A percentile compares a stretch with the other conserved stretches of the same genome.
These are phyloP conservation scores for Pardosa pseudoannulata DNA, from an alignment of 2,888 invertebrate genomes.

Conservation along the genomic window DNA sequence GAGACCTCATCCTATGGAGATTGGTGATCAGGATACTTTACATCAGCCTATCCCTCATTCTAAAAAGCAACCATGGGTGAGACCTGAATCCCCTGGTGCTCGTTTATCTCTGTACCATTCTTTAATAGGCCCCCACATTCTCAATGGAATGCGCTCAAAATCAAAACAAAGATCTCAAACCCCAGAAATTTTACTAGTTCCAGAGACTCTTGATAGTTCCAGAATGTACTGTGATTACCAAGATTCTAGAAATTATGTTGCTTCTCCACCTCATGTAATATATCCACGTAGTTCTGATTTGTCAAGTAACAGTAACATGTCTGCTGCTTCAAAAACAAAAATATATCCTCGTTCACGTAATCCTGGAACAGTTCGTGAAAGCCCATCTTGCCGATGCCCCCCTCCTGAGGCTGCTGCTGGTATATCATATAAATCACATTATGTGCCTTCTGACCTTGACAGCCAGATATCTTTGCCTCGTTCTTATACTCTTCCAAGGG, in stretches of 20 bases:
- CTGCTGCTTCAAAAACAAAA: constrained; percentile 59
- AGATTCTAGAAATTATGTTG: constrained; percentile 66
- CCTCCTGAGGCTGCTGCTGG: constrained; percentile 58
- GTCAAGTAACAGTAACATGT: constrained; percentile 71
- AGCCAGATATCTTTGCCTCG: constrained; percentile 87
- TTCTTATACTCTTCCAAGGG: constrained; percentile 89
- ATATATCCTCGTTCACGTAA: constrained; percentile 69
- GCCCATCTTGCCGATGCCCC: constrained; percentile 44
- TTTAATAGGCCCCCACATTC: constrained; percentile 61
- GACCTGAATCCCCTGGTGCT: constrained; percentile 70
- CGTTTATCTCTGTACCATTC: constrained; percentile 58
- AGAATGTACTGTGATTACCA: constrained; percentile 80
- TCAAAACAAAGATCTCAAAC: constrained; percentile 82
- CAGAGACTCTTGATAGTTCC: constrained; percentile 83
- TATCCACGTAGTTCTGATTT: constrained; percentile 65
- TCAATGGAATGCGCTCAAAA: constrained; percentile 67
- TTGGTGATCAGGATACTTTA: constrained; percentile 77
- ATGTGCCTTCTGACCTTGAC: constrained; percentile 85
- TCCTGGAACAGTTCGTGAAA: constrained; percentile 73
- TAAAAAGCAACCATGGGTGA: constrained; percentile 83
- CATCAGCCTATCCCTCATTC: constrained; percentile 85
- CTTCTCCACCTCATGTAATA: constrained; percentile 61
- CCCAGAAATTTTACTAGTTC: constrained; percentile 87
- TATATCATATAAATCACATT: constrained; percentile 78
- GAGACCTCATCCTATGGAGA: constrained; percentile 77